Evolutionary conservation across 64 coral and sea anemone genomes (phyloP), one percentile per base, ranked within the genome.

Genomic region (Actinia tenebrosa): DNA sequence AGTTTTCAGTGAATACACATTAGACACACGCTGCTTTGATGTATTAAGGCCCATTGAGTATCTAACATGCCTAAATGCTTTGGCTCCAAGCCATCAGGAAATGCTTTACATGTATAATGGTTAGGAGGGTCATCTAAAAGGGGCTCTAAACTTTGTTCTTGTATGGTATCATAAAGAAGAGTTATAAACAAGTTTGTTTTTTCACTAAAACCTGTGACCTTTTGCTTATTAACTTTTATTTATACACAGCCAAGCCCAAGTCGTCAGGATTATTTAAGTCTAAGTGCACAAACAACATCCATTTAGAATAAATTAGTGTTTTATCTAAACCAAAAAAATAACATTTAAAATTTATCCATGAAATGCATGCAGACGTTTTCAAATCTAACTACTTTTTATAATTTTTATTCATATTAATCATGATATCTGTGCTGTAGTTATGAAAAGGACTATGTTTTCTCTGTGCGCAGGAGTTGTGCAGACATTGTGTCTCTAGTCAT

Each of bases 11-110:
- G 25, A 30, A 75, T 10, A 30, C 69, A 37, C 19, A 8, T 5
- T n/a, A 66, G 63, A 17, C 56, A 16, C 56, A 16, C 13, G 56
- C 25, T 75, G 2, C 3, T 75, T 42, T 75, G 3, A 42, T 37
- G 9, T 14, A 75, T 37, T 37, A 37, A 37, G 30, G 30, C 30
- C 27, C 27, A 30, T 37, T 75, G 69, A 75, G 7, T 37, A 30
- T 5, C n/a, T 75, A 75, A 25, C 69, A 75, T 75, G 25, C 69
- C 26, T 75, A 4, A 27, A 75, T 75, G 20, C 23, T 30, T 75
- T 75, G 69, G 69, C 69, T 75, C 11, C 9, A 75, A 75, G 69
- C 69, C 69, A 75, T 75, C 69, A 75, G 69, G 69, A 75, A 75
- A 75, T 75, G 69, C 69, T 75, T 75, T 42, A 27, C 69, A 75